Evolutionary conservation across 2,797 vertebrate species (phyloP).

Genomic region (Thamnophis elegans): DNA sequence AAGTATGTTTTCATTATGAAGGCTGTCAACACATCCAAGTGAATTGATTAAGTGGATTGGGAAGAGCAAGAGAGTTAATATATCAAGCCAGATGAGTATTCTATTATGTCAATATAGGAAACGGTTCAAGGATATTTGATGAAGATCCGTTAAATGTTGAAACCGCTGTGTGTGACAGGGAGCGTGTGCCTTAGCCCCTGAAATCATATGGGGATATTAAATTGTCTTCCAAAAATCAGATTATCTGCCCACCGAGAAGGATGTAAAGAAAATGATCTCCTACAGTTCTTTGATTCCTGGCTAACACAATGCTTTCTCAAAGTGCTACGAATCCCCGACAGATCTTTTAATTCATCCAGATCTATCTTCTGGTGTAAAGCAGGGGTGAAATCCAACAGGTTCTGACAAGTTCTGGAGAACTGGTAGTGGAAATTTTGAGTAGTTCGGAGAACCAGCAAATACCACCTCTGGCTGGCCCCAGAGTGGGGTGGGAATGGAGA

Average conservation of each 20-base stretch:
- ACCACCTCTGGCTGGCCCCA: too few relatives aligned
- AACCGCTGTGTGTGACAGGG: background rate
- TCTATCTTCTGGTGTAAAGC: background rate
- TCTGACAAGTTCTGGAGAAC: too few relatives aligned
- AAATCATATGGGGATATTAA: background rate
- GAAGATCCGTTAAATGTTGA: background rate
- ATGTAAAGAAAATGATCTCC: background rate
- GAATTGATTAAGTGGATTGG: conserved; percentile 13
- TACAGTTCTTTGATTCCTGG: background rate
- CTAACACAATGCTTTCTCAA: background rate
- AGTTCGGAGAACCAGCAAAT: too few relatives aligned
- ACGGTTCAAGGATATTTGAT: conserved; percentile 24
- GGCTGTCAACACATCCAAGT: background rate
- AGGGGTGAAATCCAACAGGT: too few relatives aligned
- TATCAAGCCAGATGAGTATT: conserved; percentile 14
- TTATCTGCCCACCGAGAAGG: background rate
- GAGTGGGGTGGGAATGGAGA: too few relatives aligned
- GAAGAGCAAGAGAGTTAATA: conserved; percentile 4
- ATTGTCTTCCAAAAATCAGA: background rate
- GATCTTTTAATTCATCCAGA: background rate
- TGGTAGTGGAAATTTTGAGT: too few relatives aligned
- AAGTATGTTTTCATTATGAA: background rate
- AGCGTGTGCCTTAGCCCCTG: background rate
- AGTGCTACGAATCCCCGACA: background rate
- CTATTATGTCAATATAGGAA: background rate